These are phyloP conservation scores for Zoanthus sansibaricus DNA, from an alignment of 92 coral and sea anemone genomes.

Conservation along the genomic window DNA sequence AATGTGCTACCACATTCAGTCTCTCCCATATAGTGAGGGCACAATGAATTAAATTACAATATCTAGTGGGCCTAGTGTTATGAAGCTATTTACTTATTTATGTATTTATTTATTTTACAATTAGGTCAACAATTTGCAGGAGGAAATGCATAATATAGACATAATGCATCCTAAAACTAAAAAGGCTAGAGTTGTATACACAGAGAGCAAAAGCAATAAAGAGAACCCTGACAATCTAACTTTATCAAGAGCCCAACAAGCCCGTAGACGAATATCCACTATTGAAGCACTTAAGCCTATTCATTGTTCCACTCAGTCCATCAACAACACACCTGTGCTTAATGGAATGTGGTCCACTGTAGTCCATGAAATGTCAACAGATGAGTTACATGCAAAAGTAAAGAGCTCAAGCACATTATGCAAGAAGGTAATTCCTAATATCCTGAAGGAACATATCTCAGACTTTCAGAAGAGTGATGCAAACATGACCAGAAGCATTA, in stretches of 20 bases:
- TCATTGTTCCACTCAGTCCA: slow-evolving; percentile 30
- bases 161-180: not conserved
- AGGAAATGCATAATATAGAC: not conserved
- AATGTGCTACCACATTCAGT: slow-evolving; percentile 8
- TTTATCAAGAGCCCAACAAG: slow-evolving; percentile 28
- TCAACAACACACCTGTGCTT: slow-evolving; percentile 16
- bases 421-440: not conserved
- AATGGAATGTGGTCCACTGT: slow-evolving; percentile 36
- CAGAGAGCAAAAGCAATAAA: slow-evolving; percentile 9
- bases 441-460: not conserved
- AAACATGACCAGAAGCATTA: no score
- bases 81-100: slow-evolving; percentile 11
- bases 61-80: slow-evolving; percentile 14
- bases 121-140: slow-evolving; percentile 25
- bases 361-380: slow-evolving; percentile 35
- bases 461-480: no score
- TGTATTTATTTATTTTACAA: slow-evolving; percentile 9
- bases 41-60: slow-evolving; percentile 20
- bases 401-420: not conserved
- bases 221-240: slow-evolving; percentile 29
- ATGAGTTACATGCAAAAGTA: slow-evolving; percentile 5
- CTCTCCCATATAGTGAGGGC: slow-evolving; percentile 17
- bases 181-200: slow-evolving; percentile 15
- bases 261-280: slow-evolving; percentile 34
- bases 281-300: slow-evolving; percentile 26